Evolutionary conservation across 2,113 vertebrate genomes (phyloP).

Genomic region (Hassar affinis): DNA sequence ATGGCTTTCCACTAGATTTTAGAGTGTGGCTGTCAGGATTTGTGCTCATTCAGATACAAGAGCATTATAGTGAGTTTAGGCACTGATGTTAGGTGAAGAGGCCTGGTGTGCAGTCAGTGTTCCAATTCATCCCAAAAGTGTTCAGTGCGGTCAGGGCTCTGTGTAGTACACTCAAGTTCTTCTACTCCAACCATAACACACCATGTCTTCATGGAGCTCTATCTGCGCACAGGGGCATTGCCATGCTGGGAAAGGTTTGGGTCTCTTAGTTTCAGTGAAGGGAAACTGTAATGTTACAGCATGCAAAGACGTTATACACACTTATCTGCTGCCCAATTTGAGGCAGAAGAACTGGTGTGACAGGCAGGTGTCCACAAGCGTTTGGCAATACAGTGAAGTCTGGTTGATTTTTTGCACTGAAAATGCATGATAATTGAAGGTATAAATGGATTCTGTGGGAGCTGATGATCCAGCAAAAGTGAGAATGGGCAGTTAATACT

Average conservation of each 20-base stretch:
- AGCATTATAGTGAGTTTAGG: not conserved
- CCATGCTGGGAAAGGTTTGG: not conserved
- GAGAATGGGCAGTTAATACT: not conserved
- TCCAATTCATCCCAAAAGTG: not conserved
- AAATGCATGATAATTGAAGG: not conserved
- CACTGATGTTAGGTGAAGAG: not conserved
- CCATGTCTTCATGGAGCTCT: not conserved
- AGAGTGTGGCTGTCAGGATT: not conserved
- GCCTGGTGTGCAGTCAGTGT: not conserved
- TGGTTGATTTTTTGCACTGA: not conserved
- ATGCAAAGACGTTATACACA: not conserved
- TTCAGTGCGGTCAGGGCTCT: not conserved
- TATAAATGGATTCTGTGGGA: not conserved
- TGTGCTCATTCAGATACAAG: not conserved
- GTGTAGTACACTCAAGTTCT: not conserved
- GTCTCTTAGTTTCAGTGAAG: not conserved
- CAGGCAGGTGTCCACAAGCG: not conserved
- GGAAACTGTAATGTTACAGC: not conserved
- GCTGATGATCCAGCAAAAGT: not conserved
- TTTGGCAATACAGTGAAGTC: not conserved
- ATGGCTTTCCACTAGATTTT: not conserved
- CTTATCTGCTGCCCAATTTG: not conserved
- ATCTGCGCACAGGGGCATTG: not conserved
- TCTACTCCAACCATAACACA: not conserved
- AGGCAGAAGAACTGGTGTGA: not conserved